Conservation (phyloP, 2,797 vertebrate genomes). For the Eulemur rubriventer region DNA sequence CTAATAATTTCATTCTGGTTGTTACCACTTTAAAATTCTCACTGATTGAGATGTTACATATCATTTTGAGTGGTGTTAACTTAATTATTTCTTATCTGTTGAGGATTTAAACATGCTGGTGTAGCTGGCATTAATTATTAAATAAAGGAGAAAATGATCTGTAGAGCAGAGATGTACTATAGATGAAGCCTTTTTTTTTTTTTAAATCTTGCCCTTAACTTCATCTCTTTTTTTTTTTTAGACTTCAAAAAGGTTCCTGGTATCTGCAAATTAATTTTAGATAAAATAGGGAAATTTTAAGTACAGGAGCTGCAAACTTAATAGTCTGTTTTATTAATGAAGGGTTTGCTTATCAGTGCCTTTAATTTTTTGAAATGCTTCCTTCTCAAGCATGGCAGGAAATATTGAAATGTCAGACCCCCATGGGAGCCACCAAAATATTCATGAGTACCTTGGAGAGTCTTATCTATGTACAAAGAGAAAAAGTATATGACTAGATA, state of each 20-base stretch:
- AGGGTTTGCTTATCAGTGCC: constrained; percentile 80
- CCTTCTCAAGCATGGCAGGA: constrained; percentile 74
- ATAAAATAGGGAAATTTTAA: constrained; percentile 78
- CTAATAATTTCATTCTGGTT: constrained; percentile 75
- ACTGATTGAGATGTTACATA: constrained; percentile 83
- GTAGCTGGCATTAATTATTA: constrained; percentile 85
- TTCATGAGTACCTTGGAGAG: constrained; percentile 69
- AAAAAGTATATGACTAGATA: constrained; percentile 56
- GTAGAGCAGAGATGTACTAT: constrained; percentile 71
- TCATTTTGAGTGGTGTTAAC: constrained; percentile 82
- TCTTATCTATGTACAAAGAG: constrained; percentile 64
- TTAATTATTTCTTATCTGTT: constrained; percentile 87
- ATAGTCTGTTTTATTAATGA: constrained; percentile 79
- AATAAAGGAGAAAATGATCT: constrained; percentile 83
- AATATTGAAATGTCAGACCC: constrained; percentile 80
- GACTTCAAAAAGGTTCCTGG: constrained; percentile 70
- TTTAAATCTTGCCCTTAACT: constrained; percentile 73
- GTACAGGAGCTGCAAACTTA: constrained; percentile 75
- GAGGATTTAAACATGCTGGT: constrained; percentile 82
- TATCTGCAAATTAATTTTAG: constrained; percentile 80
- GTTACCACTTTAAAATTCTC: constrained; percentile 82
- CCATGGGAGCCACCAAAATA: constrained; percentile 73
- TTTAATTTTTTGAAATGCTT: constrained; percentile 81
- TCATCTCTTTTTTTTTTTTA: constrained; percentile 53
- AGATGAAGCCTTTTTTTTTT: constrained; percentile 64